Conservation (phyloP, 2,888 invertebrate species). For the Acanthosoma haemorrhoidale region DNA sequence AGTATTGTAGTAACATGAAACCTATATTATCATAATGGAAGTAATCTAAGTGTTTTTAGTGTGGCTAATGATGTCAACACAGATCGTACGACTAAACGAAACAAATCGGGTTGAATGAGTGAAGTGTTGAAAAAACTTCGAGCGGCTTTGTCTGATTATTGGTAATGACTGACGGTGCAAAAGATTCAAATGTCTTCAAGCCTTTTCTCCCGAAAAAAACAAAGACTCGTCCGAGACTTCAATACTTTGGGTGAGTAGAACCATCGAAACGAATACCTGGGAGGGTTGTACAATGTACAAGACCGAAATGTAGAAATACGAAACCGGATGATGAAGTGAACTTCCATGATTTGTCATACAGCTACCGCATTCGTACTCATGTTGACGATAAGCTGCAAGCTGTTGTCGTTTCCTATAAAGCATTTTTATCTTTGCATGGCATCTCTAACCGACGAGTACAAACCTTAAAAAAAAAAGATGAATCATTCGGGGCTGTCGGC, state of each 20-base stretch:
- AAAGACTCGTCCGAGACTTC: background rate
- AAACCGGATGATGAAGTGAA: background rate
- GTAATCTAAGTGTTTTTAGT: no score
- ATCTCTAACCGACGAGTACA: conserved; percentile 25
- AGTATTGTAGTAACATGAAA: no score
- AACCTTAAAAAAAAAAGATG: conserved; percentile 21
- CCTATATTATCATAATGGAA: no score
- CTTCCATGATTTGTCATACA: background rate
- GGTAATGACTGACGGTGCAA: no score
- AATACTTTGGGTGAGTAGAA: background rate
- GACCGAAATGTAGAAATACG: background rate
- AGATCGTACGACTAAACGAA: background rate
- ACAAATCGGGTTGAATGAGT: no score
- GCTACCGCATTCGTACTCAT: background rate
- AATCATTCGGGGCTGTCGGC: conserved; percentile 4
- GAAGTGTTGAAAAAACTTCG: no score
- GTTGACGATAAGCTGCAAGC: background rate
- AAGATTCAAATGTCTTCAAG: no score
- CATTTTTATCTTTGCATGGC: conserved; percentile 31
- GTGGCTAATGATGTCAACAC: no score
- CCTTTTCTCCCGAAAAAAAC: background rate
- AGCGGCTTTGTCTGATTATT: no score
- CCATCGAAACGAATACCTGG: no score
- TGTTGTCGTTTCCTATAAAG: conserved; percentile 28
- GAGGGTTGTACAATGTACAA: background rate